Evolutionary conservation across 2,888 invertebrate genomes (phyloP).

Genomic region (Epirrhoe alternata): DNA sequence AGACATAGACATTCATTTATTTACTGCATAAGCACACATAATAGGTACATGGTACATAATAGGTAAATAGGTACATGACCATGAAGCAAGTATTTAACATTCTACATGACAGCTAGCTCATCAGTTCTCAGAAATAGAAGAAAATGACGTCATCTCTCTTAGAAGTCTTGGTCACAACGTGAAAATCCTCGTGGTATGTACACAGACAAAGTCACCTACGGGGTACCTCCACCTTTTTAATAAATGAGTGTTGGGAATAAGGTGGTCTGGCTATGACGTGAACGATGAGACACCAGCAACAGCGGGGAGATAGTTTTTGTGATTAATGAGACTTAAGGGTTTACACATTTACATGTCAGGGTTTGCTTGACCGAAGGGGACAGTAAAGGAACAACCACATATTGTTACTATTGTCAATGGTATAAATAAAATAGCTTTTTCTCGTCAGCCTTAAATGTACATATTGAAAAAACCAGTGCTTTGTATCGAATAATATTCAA

Average conservation of each 20-base stretch:
- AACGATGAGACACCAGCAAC: constrained; percentile 50
- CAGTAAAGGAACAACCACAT: background rate
- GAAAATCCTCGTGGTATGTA: constrained; percentile 18
- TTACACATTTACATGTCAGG: constrained; percentile 42
- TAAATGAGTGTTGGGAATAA: constrained; percentile 52
- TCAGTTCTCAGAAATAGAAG: too few species aligned
- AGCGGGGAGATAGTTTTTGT: constrained; percentile 29
- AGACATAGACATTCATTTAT: too few species aligned
- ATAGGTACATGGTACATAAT: too few species aligned
- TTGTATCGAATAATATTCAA: too few species aligned
- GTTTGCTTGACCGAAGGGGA: constrained; percentile 12
- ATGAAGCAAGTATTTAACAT: too few species aligned
- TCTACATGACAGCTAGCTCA: too few species aligned
- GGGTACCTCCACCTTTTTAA: constrained; percentile 59
- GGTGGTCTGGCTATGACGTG: constrained; percentile 60
- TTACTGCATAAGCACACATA: too few species aligned
- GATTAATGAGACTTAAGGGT: constrained; percentile 32
- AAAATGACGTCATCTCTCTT: too few species aligned
- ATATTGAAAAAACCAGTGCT: background rate
- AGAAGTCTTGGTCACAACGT: background rate
- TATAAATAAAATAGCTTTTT: too few species aligned
- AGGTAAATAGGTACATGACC: too few species aligned
- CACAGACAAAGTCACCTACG: constrained; percentile 26
- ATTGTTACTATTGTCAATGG: background rate
- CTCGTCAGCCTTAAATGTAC: background rate